Base-by-base conservation (phyloP, 2,797 vertebrate species). In the Syngnathus rostellatus region DNA sequence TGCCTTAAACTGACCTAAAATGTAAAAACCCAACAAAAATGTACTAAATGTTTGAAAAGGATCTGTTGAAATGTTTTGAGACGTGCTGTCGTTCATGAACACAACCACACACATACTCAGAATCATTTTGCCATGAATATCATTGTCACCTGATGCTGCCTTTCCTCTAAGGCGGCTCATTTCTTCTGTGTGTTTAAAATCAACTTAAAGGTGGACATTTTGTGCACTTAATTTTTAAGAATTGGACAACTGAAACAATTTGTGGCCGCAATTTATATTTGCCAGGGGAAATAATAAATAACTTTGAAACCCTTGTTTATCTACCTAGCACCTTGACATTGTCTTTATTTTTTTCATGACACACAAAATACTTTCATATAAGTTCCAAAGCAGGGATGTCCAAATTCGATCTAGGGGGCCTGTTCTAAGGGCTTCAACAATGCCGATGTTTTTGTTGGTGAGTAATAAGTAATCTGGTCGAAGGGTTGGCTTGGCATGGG, bases 221-320 rank as follows among this genome's bases (percentile, higher is more conserved):
- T 88, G 86, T 87, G 87, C 89, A 88, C 88, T 87, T 83, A 85
- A 73, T 90, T 90, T 91, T 88, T 86, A 80, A 86, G 70, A 87
- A 81, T 82, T 81, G 69, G 80, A 81, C 59, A 74, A 86, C 87
- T 88, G 86, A 79, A 83, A 80, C 83, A 73, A 82, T 75, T 77
- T 82, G 55, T 65, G 81, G 77, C 80, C 78, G 81, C 82, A 84
- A 77, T 91, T 92, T 90, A 80, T 90, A 85, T 89, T 90, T 89
- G 78, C 77, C 85, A 85, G 86, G 88, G 83, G 87, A 83, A 79
- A 85, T 81, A 82, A 87, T 85, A 75, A 86, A 90, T 88, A 83
- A 72, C 82, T 89, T 86, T 85, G 77, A 86, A 86, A 85, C 72
- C 86, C 82, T 87, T 89, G 85, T 84, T 89, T 88, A 89, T 79